Evolutionary conservation across 2,888 invertebrate species (phyloP), one percentile per base, ranked within the genome.

Genomic region (Eumerus sabulonum): DNA sequence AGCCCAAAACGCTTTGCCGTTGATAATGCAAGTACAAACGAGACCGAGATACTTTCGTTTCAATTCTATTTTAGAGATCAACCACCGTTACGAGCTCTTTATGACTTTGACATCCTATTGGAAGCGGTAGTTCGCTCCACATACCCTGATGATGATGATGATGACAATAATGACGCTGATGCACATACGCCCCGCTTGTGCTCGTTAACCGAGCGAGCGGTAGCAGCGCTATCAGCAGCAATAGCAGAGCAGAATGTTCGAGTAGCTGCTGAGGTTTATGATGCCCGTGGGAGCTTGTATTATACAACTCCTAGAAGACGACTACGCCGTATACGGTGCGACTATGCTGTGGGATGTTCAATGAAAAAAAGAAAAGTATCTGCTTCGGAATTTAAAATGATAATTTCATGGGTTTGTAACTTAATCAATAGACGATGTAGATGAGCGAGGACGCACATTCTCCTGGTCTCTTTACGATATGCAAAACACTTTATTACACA

Each of bases 381-480:
- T 63, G 50, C 62, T 36, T 35, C 36, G 62, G 68, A 79, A 79
- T 79, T 79, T 79, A 57, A 73, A 79, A 73, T 74, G 77, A 73
- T 79, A 79, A 79, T 79, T 79, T 79, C 77, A 79, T 79, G 77
- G 73, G 47, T 63, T 73, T 66, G 77, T 79, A 79, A 74, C 77
- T 79, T 79, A 79, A 74, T 79, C 73, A 79, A 79, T 77, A 73
- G 73, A 38, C 47, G 42, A 67, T 45, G 57, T 67, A 38, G 48
- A 66, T 62, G 77, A 73, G 59, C 45, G 57, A 51, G 51, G 74
- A 56, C 57, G 67, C 63, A 36, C 56, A 27, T 27, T 51, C 51
- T 48, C 42, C 38, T 45, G 66, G 77, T 73, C 68, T 68, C 63
- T 79, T 63, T 63, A 68, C 63, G 63, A 73, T 68, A 79, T 79